Conservation (phyloP, 2,888 invertebrate genomes). For the Bruchidius siliquastri region DNA sequence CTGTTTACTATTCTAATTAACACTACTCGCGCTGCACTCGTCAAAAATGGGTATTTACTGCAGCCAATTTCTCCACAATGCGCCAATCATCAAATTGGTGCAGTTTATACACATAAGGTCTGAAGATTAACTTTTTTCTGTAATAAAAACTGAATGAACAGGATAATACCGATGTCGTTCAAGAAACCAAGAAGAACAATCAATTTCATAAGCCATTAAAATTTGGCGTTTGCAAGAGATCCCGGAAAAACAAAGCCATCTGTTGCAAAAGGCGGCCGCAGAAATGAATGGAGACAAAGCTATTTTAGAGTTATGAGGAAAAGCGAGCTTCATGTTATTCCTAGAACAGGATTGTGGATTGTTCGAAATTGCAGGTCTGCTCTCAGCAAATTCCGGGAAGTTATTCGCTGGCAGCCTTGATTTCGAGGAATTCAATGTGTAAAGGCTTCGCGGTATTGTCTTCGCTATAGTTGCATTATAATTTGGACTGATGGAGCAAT, state of each 20-base stretch:
- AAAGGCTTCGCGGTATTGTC: no score
- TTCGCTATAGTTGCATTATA: no score
- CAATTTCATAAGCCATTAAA: not conserved
- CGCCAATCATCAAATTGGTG: no score
- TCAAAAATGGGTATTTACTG: no score
- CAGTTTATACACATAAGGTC: not conserved
- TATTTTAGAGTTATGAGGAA: not conserved
- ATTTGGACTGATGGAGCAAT: no score
- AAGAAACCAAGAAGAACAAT: not conserved
- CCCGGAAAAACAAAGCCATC: slow-evolving; percentile 22
- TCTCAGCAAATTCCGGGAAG: no score
- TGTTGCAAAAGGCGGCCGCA: slow-evolving; percentile 17
- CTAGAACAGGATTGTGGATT: not conserved
- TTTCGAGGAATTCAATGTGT: no score
- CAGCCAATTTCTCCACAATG: no score
- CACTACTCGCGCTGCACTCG: no score
- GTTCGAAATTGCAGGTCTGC: no score
- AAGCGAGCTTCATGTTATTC: not conserved
- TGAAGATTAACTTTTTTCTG: not conserved
- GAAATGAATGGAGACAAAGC: not conserved
- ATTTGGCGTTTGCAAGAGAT: not conserved
- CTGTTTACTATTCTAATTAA: no score
- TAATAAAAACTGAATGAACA: not conserved
- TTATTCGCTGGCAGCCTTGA: no score
- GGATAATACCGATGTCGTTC: not conserved